phyloP scores from a whole-genome alignment of 2,888 invertebrate species.

The Charanyca ferruginea region DNA sequence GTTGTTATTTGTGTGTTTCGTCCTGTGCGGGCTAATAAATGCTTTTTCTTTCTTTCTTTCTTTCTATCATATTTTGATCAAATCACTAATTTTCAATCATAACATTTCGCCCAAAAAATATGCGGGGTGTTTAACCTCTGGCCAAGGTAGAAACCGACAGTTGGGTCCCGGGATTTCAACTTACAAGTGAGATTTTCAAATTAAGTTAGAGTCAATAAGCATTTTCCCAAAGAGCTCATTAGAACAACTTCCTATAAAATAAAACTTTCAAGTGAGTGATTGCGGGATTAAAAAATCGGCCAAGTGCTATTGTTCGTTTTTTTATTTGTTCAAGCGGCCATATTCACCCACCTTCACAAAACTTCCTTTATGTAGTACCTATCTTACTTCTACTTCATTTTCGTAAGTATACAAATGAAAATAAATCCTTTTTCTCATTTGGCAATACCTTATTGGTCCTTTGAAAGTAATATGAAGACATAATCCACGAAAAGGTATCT shows the following conservation, averaged over 20 bases:
- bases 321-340: too few relatives aligned
- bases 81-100: too few relatives aligned
- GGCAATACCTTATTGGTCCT: conserved; percentile 22
- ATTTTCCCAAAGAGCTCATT: background rate
- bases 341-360: conserved; percentile 22
- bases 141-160: too few relatives aligned
- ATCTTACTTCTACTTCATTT: background rate
- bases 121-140: too few relatives aligned
- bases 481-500: conserved; percentile 37
- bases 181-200: background rate
- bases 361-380: conserved; percentile 8
- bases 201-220: background rate
- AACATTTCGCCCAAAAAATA: too few relatives aligned
- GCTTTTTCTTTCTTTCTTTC: too few relatives aligned
- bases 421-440: conserved; percentile 46
- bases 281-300: background rate
- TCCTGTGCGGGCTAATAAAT: too few relatives aligned
- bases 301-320: too few relatives aligned
- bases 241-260: background rate
- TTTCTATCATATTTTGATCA: too few relatives aligned
- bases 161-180: too few relatives aligned
- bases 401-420: conserved; percentile 31
- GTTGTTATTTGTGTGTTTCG: too few relatives aligned
- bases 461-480: conserved; percentile 26
- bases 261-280: background rate